Base-by-base conservation (phyloP, 1,140 invertebrate species). In the Pinna nobilis region DNA sequence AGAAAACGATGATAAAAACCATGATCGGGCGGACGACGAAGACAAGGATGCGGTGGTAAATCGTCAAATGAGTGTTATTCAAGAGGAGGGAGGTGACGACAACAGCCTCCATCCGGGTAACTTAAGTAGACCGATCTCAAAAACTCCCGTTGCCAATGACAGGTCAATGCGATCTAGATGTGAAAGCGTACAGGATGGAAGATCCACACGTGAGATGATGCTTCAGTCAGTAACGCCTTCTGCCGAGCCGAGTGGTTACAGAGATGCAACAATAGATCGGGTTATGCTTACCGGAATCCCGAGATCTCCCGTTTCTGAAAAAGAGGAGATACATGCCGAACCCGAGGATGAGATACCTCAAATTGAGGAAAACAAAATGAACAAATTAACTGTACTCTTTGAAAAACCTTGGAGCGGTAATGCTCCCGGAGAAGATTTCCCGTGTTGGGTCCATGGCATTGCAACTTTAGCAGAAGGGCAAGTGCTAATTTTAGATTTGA, bases 381-480 rank as follows among this genome's bases (percentile, higher is more conserved):
- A n/a, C n/a, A 25, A 33, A 32, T 33, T 63, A 9, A 63, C 35
- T n/a, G 37, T 44, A 20, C 39, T 63, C 7, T 39, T 63, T 13
- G 59, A 63, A 15, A 63, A 63, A 11, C 39, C 28, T 28, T 63
- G 59, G 59, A 28, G 35, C 7, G 59, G 6, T 9, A 28, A 32
- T 2, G 33, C 59, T 9, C 59, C 59, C 1, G 37, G 28, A 41
- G 59, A 63, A 33, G 59, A 41, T 13, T 28, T 63, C 5, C 59
- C 59, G 9, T 63, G 59, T 41, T 63, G 59, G 59, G 39, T 63
- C 35, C 59, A 63, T 11, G 59, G 59, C 15, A 39, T 63, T 20
- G 39, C 59, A 2, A 25, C 59, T 3, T 28, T 63, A 25, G 35
- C 59, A 6, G 59, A 63, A n/a, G 59, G 59, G 18, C 44, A 20